Conservation (phyloP, 2,113 vertebrate species). For the Hemiprocne comata region DNA sequence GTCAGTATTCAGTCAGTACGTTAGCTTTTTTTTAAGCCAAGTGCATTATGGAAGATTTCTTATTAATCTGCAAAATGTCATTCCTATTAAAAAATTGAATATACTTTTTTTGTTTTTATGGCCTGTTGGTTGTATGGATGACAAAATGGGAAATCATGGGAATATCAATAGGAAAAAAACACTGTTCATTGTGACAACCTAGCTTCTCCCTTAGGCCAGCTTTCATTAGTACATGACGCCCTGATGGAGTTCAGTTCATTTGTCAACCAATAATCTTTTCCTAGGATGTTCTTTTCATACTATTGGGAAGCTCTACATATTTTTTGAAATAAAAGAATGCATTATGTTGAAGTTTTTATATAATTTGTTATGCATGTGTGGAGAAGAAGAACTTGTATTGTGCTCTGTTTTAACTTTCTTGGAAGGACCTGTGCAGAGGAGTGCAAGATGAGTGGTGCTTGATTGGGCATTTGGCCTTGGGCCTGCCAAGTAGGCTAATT, state of each 20-base stretch:
- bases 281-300: background rate
- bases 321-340: background rate
- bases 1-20: background rate
- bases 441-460: no score
- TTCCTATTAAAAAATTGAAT: background rate
- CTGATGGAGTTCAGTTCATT: background rate
- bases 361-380: no score
- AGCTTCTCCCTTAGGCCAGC: background rate
- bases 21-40: background rate
- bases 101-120: background rate
- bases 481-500: no score
- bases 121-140: background rate
- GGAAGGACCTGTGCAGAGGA: no score
- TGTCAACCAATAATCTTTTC: background rate
- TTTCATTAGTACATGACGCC: background rate
- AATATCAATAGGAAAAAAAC: background rate
- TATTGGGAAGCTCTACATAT: background rate
- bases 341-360: background rate
- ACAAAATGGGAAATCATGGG: background rate
- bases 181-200: background rate
- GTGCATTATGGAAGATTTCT: background rate
- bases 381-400: no score
- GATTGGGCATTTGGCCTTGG: no score
- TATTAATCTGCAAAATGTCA: background rate
- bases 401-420: no score